Conservation (phyloP, 2,888 invertebrate genomes). For the Eucera pruinosa region DNA sequence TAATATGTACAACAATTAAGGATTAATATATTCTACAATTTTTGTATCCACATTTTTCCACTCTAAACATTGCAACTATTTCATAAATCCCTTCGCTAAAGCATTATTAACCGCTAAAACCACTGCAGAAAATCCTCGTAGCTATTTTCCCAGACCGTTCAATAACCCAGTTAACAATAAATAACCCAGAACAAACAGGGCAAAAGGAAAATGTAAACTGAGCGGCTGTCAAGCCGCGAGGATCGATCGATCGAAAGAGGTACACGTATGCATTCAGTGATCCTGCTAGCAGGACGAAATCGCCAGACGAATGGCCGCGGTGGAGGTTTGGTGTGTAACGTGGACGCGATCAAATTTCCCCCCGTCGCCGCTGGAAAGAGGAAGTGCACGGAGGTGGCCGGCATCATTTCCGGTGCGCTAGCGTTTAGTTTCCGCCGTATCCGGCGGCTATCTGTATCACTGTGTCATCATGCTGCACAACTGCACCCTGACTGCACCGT, state of each 20-base stretch:
- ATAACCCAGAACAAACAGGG: neutral
- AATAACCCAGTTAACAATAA: conserved; percentile 5
- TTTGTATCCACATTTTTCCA: too few relatives aligned
- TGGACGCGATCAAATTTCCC: conserved; percentile 63
- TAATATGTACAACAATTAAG: too few relatives aligned
- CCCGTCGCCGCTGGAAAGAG: conserved; percentile 58
- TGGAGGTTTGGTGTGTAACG: conserved; percentile 39
- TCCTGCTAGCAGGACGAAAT: conserved; percentile 54
- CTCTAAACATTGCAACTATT: too few relatives aligned
- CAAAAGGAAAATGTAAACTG: neutral
- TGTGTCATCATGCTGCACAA: conserved; percentile 69
- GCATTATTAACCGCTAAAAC: too few relatives aligned
- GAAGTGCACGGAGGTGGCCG: conserved; percentile 78
- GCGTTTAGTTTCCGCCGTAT: conserved; percentile 81
- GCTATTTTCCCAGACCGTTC: neutral
- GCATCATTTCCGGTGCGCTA: conserved; percentile 80
- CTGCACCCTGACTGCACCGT: conserved; percentile 17
- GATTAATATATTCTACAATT: too few relatives aligned
- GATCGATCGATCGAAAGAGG: conserved; percentile 17
- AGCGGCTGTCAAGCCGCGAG: neutral
- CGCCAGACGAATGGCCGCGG: conserved; percentile 45
- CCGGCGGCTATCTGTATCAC: conserved; percentile 79
- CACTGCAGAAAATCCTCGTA: too few relatives aligned
- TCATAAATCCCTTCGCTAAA: too few relatives aligned
- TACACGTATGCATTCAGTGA: conserved; percentile 2